Base-by-base conservation (phyloP, 2,888 invertebrate genomes). In the Drosophila eohydei region DNA sequence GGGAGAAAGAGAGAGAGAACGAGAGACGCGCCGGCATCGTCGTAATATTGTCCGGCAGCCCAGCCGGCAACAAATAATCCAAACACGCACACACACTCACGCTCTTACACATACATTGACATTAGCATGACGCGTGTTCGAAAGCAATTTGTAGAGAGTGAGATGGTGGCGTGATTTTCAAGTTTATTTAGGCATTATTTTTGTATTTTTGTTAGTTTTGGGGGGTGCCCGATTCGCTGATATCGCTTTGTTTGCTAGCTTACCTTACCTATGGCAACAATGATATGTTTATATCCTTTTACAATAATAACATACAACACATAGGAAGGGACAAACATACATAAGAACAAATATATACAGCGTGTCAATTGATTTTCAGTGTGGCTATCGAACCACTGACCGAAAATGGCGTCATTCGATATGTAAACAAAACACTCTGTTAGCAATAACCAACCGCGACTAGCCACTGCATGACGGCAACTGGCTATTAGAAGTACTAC, bases 141-240 rank as follows among this genome's bases (percentile, higher is more conserved):
- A 59, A 50, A 74, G 64, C 76, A 76, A 82, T 80, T 76, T 80
- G 74, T 80, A 76, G 78, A 75, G 73, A 77, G 64, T 38, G 73
- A 85, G 88, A 89, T 90, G 85, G 90, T 92, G 92, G 92, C 92
- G 92, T 92, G 92, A 92, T 92, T 91, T 92, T 79, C 88, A 91
- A 92, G 91, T 92, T 92, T 90, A 91, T 81, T 87, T 77, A 80
- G 81, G 80, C 75, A 89, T 80, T 83, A 81, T 71, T 66, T 63
- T 61, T 72, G 59, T 83, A 81, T 71, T 66, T 63, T 61, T 72
- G 59, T 70, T 74, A 43, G 58, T 52, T 52, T 57, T 60, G 14
- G 54, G 59, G 32, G 64, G 32, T 64, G 30, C 61, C 67, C 41
- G 67, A 56, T 78, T 40, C 55, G 32, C 7, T 50, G 52, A 5